Conservation (phyloP, 2,797 vertebrate species). For the Myotis pilosus region DNA sequence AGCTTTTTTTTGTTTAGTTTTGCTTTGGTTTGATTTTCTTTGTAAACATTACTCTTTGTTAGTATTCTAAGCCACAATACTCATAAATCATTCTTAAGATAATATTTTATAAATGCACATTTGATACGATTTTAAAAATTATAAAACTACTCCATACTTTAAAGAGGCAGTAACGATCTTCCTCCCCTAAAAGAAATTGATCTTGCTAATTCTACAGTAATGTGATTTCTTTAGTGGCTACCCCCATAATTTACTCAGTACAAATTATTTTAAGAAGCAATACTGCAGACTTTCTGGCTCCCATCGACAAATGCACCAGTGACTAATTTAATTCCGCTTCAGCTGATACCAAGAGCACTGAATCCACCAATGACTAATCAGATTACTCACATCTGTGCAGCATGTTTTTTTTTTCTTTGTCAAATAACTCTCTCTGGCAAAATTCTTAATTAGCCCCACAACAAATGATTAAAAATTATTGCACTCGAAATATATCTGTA, state of each 20-base stretch:
- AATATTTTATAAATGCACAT: conserved; percentile 1
- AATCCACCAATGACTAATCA: conserved; percentile 23
- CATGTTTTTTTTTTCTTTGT: neutral
- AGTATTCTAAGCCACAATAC: neutral
- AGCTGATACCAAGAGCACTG: conserved; percentile 14
- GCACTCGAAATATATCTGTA: neutral
- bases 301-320: conserved; percentile 40
- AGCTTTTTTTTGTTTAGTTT: neutral
- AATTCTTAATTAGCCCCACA: neutral
- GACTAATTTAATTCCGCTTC: conserved; percentile 67
- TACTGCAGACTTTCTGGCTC: conserved; percentile 44
- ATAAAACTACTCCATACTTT: neutral
- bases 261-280: conserved; percentile 69
- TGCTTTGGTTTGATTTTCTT: neutral
- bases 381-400: conserved; percentile 45
- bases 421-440: conserved; percentile 11
- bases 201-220: conserved; percentile 58
- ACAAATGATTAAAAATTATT: neutral
- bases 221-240: conserved; percentile 30
- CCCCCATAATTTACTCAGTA: conserved; percentile 18
- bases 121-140: neutral
- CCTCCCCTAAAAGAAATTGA: conserved; percentile 23
- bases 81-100: neutral
- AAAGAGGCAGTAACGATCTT: conserved; percentile 8
- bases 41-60: neutral